Base-by-base conservation (phyloP, 2,888 invertebrate species). In the Calliopum simillimum region DNA sequence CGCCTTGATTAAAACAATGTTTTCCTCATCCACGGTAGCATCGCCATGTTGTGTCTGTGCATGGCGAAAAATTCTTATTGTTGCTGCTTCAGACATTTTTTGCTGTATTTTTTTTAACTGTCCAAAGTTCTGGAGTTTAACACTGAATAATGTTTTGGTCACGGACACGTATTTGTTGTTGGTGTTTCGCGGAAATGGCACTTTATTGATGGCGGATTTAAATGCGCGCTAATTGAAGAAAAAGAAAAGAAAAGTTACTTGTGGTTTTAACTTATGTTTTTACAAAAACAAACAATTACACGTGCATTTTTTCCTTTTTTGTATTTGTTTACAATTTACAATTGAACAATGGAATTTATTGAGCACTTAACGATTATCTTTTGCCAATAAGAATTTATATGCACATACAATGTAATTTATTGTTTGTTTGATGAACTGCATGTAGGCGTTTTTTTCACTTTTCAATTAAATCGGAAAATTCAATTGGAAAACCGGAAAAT, bases 1-100 rank as follows among this genome's bases (percentile, higher is more conserved):
- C 70, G 71, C 67, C 58, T 66, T 77, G 63, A 84, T 77, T 13
- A 86, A 72, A n/a, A 86, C 76, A 64, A 83, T 82, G 68, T 83
- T 82, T 71, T 81, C 83, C 65, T 80, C 77, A 69, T 82, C 81
- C 13, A 79, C 79, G 4, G 76, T 74, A 49, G 71, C 75, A 70
- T 81, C 77, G 14, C 82, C 82, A 49, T 82, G 82, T 71, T 83
- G 83, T 1, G 81, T 82, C 75, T 81, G 80, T 47, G 76, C 81
- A 74, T 79, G 78, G 23, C 79, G 76, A 25, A 75, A 71, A 33
- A 73, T 68, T 61, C 71, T 74, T 19, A n/a, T 33, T 16, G 47
- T 33, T 4, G 33, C 33, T 2, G 33, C 8, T 33, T 33, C 5
- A 23, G 33, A 58, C 67, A 67, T 67, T 49, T 55, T 59, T 5